These are phyloP conservation scores for Colletes latitarsis DNA, from an alignment of 1,140 invertebrate genomes.

Conservation along the genomic window DNA sequence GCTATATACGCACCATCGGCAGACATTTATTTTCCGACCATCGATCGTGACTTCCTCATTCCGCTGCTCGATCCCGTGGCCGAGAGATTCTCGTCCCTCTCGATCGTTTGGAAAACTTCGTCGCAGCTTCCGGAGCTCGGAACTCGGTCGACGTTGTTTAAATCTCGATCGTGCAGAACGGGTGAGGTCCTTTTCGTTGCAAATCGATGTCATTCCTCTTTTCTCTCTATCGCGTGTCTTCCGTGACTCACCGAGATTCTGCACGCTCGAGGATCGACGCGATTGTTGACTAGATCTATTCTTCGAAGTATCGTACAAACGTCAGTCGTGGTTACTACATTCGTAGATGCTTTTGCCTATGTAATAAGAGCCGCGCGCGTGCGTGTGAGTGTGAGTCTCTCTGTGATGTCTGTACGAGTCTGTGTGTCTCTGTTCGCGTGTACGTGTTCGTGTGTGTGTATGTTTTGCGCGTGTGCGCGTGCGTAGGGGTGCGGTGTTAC, in stretches of 20 bases:
- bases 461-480: background rate
- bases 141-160: background rate
- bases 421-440: background rate
- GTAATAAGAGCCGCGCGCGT: background rate
- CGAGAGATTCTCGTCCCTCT: slow-evolving; percentile 2
- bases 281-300: background rate
- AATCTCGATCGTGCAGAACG: slow-evolving; percentile 14
- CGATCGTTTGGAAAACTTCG: background rate
- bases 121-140: background rate
- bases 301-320: background rate
- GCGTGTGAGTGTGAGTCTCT: background rate
- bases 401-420: background rate
- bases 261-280: slow-evolving; percentile 19
- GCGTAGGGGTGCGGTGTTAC: background rate
- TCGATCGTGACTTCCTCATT: slow-evolving; percentile 8
- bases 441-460: background rate
- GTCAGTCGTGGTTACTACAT: background rate
- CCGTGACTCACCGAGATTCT: background rate
- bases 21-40: slow-evolving; percentile 47
- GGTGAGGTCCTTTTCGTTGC: background rate
- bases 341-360: background rate
- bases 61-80: background rate
- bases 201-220: background rate
- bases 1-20: slow-evolving; percentile 52
- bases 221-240: background rate